phyloP scores from a whole-genome alignment of 1,140 invertebrate genomes.

The Ips nitidus region DNA sequence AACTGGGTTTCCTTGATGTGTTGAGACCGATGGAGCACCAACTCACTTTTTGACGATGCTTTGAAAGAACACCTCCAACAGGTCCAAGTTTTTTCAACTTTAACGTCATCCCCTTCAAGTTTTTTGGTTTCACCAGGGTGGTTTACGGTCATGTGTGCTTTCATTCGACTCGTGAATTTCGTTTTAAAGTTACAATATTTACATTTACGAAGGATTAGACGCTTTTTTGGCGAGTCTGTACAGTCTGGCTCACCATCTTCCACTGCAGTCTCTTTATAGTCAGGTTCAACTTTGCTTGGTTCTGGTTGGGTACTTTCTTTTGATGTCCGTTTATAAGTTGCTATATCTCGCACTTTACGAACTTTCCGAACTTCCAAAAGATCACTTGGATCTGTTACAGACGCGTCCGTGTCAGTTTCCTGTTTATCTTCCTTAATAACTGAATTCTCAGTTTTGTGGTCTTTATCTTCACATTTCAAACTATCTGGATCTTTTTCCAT shows the following conservation, averaged over 20 bases:
- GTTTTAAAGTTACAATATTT: conserved; percentile 26
- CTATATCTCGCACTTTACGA: neutral
- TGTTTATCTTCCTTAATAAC: neutral
- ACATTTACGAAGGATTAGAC: conserved; percentile 11
- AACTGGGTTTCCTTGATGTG: conserved; percentile 18
- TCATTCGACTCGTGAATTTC: conserved; percentile 23
- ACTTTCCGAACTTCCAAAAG: conserved; percentile 5
- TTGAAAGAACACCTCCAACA: conserved; percentile 14
- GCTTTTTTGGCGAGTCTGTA: conserved; percentile 9
- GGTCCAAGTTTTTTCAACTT: conserved; percentile 4
- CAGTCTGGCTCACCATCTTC: conserved; percentile 14
- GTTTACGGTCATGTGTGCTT: conserved; percentile 17
- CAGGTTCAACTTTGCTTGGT: neutral
- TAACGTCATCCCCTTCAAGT: neutral
- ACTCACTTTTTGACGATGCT: neutral
- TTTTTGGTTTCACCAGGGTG: conserved; percentile 1
- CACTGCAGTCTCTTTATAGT: conserved; percentile 5
- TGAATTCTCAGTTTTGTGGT: too few species aligned
- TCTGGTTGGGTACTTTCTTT: too few species aligned
- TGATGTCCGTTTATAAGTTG: too few species aligned
- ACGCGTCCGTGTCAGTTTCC: conserved; percentile 11
- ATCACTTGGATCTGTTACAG: conserved; percentile 13
- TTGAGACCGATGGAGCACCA: conserved; percentile 6
- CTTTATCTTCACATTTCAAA: too few species aligned
- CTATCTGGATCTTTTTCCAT: neutral